These are phyloP conservation scores for Hormiphora californensis DNA, from an alignment of 37 sponge, comb jelly and placozoan genomes.

Conservation along the genomic window DNA sequence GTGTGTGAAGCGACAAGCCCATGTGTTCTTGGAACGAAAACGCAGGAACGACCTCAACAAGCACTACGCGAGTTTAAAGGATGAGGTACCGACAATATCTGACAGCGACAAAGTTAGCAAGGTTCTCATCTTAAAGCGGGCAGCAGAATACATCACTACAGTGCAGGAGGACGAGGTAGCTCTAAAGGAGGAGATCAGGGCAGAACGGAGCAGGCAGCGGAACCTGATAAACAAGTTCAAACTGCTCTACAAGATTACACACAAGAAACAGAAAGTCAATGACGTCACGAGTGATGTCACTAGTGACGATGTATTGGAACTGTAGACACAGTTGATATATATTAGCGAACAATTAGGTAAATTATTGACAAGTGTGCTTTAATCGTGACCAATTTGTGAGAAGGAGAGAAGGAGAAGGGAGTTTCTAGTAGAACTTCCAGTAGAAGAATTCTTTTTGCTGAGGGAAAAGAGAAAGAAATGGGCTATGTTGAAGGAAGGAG, in stretches of 20 bases:
- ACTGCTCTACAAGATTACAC: constrained; percentile 7
- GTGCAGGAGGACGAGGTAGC: neutral
- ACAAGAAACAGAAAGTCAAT: neutral
- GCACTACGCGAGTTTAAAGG: neutral
- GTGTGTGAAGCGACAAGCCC: neutral
- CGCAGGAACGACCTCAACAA: neutral
- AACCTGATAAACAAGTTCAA: constrained; percentile 3
- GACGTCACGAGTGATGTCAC: too few relatives aligned
- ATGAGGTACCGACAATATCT: neutral
- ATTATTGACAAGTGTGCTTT: too few relatives aligned
- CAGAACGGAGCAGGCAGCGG: neutral
- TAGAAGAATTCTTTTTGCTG: too few relatives aligned
- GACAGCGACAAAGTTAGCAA: neutral
- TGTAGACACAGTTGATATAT: too few relatives aligned
- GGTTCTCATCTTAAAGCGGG: neutral
- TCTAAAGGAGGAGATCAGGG: neutral
- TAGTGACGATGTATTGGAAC: too few relatives aligned
- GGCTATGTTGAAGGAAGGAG: too few relatives aligned
- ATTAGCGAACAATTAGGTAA: too few relatives aligned
- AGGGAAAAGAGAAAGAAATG: too few relatives aligned
- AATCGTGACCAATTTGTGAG: too few relatives aligned
- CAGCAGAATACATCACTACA: neutral
- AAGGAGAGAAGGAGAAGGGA: too few relatives aligned
- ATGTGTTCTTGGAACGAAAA: neutral
- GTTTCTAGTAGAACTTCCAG: too few relatives aligned